phyloP scores from a whole-genome alignment of 2,113 vertebrate genomes.

The Lucifuga dentata region DNA sequence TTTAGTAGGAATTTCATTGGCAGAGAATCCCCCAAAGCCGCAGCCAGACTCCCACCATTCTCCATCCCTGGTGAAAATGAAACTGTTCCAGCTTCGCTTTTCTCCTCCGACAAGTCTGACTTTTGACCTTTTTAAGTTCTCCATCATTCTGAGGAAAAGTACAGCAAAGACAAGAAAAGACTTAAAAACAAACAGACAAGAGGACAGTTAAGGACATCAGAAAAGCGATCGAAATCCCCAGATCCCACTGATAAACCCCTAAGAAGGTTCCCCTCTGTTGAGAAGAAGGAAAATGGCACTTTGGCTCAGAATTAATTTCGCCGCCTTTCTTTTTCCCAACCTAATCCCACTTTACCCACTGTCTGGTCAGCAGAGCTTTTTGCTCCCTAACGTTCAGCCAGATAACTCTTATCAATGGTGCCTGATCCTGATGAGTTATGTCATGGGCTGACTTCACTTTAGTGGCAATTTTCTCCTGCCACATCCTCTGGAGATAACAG shows the following conservation, averaged over 20 bases:
- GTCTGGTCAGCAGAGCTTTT: slow-evolving; percentile 33
- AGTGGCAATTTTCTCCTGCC: slow-evolving; percentile 65
- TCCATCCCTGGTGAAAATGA: slow-evolving; percentile 39
- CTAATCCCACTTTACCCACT: slow-evolving; percentile 19
- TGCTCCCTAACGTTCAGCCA: slow-evolving; percentile 48
- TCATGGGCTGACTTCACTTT: slow-evolving; percentile 44
- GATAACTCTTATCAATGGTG: slow-evolving; percentile 68
- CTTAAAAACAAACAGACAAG: slow-evolving; percentile 18
- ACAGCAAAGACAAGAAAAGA: slow-evolving; percentile 26
- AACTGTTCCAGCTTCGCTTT: slow-evolving; percentile 19
- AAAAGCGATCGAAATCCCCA: slow-evolving; percentile 45
- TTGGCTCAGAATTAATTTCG: slow-evolving; percentile 61
- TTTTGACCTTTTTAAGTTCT: slow-evolving; percentile 27
- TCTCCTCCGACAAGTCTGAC: slow-evolving; percentile 7
- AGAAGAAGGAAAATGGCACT: slow-evolving; percentile 49
- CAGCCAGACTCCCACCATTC: slow-evolving; percentile 8
- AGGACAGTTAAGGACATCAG: slow-evolving; percentile 32
- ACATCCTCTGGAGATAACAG: slow-evolving; percentile 49
- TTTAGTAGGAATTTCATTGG: slow-evolving; percentile 59
- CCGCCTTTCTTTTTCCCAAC: slow-evolving; percentile 28
- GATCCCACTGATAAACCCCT: slow-evolving; percentile 49
- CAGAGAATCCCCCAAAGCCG: slow-evolving; percentile 51
- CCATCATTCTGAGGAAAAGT: slow-evolving; percentile 18
- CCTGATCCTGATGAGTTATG: slow-evolving; percentile 71
- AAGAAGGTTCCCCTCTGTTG: slow-evolving; percentile 18